Percentiles rank a stretch among this genome's conserved stretches.
These are phyloP conservation scores for Neomonachus schauinslandi DNA, from an alignment of 2,113 vertebrate species.

Conservation along the genomic window DNA sequence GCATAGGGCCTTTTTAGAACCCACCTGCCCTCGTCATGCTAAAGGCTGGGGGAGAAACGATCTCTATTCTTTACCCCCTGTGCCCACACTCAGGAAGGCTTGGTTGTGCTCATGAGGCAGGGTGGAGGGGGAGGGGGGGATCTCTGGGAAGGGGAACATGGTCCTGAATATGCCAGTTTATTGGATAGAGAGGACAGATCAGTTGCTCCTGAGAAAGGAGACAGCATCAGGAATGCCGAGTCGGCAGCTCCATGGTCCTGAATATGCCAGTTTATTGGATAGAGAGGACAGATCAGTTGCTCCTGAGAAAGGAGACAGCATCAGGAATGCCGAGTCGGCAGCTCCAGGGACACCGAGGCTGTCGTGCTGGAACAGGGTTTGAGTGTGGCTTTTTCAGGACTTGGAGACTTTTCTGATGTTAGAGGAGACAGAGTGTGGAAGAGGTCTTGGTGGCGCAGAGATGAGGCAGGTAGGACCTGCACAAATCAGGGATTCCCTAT, in stretches of 20 bases:
- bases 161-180: not conserved
- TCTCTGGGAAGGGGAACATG: not conserved
- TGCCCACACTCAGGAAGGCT: not conserved
- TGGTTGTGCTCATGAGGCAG: not conserved
- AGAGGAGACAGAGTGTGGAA: too few species aligned
- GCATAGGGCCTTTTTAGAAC: not conserved
- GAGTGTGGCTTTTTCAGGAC: not conserved
- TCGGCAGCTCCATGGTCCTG: accelerated
- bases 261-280: not conserved
- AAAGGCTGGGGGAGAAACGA: not conserved
- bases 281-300: too few species aligned
- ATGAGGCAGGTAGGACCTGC: not conserved
- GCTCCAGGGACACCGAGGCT: accelerated
- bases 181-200: not conserved
- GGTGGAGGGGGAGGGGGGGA: not conserved
- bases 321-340: accelerated
- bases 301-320: not conserved
- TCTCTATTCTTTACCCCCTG: accelerated
- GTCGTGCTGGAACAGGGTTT: accelerated
- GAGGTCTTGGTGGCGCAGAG: not conserved
- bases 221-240: accelerated
- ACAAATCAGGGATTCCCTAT: not conserved
- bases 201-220: not conserved
- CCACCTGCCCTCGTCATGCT: accelerated
- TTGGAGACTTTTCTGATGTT: not conserved